Conservation (phyloP, 2,797 vertebrate genomes). For the Acrossocheilus wenchowensis region DNA sequence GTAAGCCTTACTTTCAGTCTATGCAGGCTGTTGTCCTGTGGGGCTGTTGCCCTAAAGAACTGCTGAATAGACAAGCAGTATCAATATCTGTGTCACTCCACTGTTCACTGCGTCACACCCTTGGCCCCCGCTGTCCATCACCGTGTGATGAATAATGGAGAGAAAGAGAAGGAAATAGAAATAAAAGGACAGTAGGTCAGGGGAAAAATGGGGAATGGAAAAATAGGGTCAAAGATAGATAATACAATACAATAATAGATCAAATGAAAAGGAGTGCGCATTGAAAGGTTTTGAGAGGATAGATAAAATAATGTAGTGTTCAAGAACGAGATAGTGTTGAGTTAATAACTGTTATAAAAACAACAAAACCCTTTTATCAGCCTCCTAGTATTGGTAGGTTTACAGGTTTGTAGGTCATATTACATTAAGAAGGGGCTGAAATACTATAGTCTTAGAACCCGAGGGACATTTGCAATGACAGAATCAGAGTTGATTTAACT, state of each 20-base stretch:
- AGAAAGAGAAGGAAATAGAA: slow-evolving; percentile 33
- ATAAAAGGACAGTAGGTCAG: slow-evolving; percentile 35
- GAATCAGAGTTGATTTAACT: neutral
- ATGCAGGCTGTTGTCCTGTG: slow-evolving; percentile 38
- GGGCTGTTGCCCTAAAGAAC: slow-evolving; percentile 26
- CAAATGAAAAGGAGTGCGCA: neutral
- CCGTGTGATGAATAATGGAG: slow-evolving; percentile 45
- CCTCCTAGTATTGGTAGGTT: neutral
- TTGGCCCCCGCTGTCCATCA: slow-evolving; percentile 40
- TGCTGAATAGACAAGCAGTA: slow-evolving; percentile 36
- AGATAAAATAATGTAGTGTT: neutral
- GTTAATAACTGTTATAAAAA: slow-evolving; percentile 2
- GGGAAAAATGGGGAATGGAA: slow-evolving; percentile 16
- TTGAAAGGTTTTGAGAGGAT: slow-evolving; percentile 24
- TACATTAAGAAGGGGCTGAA: slow-evolving; percentile 22
- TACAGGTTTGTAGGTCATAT: slow-evolving; percentile 13
- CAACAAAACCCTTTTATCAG: neutral
- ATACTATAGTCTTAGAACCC: neutral
- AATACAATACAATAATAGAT: slow-evolving; percentile 24
- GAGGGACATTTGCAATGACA: slow-evolving; percentile 2
- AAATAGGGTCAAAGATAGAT: slow-evolving; percentile 41
- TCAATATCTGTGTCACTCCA: slow-evolving; percentile 50
- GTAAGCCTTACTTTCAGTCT: slow-evolving; percentile 5
- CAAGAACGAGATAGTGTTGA: slow-evolving; percentile 1
- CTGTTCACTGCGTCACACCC: slow-evolving; percentile 27